phyloP scores from a whole-genome alignment of 2,888 invertebrate species.

The Norana najaformis region DNA sequence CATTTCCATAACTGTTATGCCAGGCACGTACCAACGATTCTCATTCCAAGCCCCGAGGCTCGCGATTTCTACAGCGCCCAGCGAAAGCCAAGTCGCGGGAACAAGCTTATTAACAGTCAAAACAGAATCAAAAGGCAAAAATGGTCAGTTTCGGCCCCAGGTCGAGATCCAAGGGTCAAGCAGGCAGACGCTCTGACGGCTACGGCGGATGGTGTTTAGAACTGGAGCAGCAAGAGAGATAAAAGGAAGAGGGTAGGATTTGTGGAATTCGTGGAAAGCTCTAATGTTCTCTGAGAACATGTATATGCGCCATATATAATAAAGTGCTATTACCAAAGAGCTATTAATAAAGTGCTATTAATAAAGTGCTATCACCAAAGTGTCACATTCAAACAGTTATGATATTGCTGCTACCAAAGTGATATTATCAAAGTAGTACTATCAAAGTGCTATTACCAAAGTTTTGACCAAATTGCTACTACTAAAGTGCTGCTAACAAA shows the following conservation, averaged over 20 bases:
- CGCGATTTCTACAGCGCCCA: background rate
- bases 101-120: no score
- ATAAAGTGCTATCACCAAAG: background rate
- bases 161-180: no score
- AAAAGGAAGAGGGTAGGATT: no score
- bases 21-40: background rate
- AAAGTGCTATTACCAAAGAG: background rate
- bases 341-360: background rate
- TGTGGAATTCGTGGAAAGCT: no score
- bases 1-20: background rate
- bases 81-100: no score
- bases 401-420: background rate
- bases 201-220: no score
- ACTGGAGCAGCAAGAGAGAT: no score
- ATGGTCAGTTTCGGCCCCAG: no score
- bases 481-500: background rate
- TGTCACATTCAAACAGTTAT: background rate
- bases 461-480: background rate
- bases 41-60: background rate
- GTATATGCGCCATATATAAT: background rate
- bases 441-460: background rate
- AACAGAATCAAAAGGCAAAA: no score
- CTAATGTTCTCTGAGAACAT: no score
- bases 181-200: no score
- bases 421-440: background rate